phyloP scores from a whole-genome alignment of 2,797 vertebrate genomes.

The Paratrypauchen microcephalus region DNA sequence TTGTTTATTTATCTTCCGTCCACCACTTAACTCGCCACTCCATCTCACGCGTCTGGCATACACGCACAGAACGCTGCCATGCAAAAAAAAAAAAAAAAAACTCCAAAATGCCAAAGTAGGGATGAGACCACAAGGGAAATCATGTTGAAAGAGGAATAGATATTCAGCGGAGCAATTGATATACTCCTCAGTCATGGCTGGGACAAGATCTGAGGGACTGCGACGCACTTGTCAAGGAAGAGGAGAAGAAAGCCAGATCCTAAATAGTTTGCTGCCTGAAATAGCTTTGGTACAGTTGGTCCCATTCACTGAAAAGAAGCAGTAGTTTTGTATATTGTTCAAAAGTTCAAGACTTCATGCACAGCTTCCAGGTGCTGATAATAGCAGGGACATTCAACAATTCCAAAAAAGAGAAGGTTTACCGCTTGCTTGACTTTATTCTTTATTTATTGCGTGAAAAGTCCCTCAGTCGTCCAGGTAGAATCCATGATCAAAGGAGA shows the following conservation, averaged over 20 bases:
- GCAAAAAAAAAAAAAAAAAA: conserved; percentile 8
- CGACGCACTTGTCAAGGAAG: conserved; percentile 49
- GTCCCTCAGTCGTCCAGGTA: too few species aligned
- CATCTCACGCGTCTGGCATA: conserved; percentile 35
- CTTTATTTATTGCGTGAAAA: too few species aligned
- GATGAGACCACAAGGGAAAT: conserved; percentile 69
- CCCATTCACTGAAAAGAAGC: neutral
- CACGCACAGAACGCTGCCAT: conserved; percentile 36
- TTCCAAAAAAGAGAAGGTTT: too few species aligned
- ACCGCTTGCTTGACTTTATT: too few species aligned
- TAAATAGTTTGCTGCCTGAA: conserved; percentile 16
- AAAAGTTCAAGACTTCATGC: too few species aligned
- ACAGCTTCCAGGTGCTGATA: too few species aligned
- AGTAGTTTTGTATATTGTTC: neutral
- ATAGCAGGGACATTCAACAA: too few species aligned
- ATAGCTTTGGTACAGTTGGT: conserved; percentile 35
- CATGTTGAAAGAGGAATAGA: conserved; percentile 65
- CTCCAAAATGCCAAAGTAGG: conserved; percentile 15
- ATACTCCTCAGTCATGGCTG: conserved; percentile 57
- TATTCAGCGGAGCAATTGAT: conserved; percentile 68
- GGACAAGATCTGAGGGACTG: conserved; percentile 57
- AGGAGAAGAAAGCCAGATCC: conserved; percentile 26
- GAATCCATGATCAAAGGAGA: too few species aligned
- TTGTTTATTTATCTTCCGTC: conserved; percentile 43
- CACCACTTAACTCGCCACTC: conserved; percentile 56